Evolutionary conservation across 1,140 invertebrate genomes (phyloP), one percentile per base, ranked within the genome.

Genomic region (Coenobita brevimanus): DNA sequence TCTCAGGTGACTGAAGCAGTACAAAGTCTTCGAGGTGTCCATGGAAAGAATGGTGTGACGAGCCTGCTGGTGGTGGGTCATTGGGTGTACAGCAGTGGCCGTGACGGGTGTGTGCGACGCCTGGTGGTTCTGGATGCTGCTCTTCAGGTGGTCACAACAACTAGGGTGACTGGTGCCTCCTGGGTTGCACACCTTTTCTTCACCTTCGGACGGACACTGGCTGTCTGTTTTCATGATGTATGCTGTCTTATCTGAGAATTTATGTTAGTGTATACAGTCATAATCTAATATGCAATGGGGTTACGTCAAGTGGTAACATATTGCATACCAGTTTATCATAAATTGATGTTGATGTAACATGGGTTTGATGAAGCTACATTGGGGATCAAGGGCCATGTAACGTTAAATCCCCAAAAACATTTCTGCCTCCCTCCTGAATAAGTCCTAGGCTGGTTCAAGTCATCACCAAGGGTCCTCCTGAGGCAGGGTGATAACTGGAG

Each of bases 221-320:
- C 84, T 57, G 62, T 87, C 15, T 87, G 84, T 21, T 87, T 87
- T 73, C 76, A 87, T 87, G 84, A 80, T 54, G 84, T 87, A 67
- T 4, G 1, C 21, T 64, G n/a, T 21, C 38, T 41, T 43, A 15
- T 1, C 33, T 30, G 17, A 30, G 10, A n/a, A n/a, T n/a, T n/a
- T n/a, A n/a, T n/a, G n/a, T n/a, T n/a, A n/a, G n/a, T n/a, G n/a
- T n/a, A n/a, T n/a, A n/a, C n/a, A n/a, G n/a, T n/a, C n/a, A n/a
- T n/a, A n/a, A n/a, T n/a, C n/a, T n/a, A n/a, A n/a, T n/a, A n/a
- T n/a, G n/a, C n/a, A n/a, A n/a, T n/a, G n/a, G n/a, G n/a, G n/a
- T n/a, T n/a, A n/a, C n/a, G n/a, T 4, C 30, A 24, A 2, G 24
- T 71, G 27, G n/a, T 1, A 71, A 71, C 30, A 71, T 3, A 0